These are phyloP conservation scores for Egretta garzetta DNA, from an alignment of 2,113 vertebrate species.

Conservation along the genomic window DNA sequence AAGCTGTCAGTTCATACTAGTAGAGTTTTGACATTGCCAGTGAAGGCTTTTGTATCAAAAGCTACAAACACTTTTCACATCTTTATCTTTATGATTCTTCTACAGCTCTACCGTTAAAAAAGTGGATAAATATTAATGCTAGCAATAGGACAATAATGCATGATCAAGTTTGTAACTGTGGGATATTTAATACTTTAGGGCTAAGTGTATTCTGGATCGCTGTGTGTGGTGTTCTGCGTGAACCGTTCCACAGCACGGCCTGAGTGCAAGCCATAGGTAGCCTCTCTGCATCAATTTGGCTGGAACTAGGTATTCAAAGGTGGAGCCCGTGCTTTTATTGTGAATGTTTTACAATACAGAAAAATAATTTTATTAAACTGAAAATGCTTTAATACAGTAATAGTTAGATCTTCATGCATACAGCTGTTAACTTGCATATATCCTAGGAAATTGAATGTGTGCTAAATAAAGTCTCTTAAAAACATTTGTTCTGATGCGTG, in stretches of 20 bases:
- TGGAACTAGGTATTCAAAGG: neutral
- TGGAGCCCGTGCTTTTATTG: neutral
- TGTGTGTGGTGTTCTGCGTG: neutral
- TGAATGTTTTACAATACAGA: neutral
- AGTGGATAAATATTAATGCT: neutral
- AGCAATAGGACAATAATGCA: neutral
- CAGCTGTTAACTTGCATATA: neutral
- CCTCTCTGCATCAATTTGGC: neutral
- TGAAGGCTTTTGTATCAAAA: neutral
- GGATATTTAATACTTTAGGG: neutral
- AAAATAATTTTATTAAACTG: neutral
- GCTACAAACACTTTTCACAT: neutral
- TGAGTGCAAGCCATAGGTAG: neutral
- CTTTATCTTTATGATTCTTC: neutral
- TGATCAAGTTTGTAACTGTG: neutral
- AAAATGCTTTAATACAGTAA: neutral
- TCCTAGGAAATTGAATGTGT: neutral
- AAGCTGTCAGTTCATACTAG: neutral
- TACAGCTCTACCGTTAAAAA: neutral
- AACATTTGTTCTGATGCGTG: neutral
- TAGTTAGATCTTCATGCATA: neutral
- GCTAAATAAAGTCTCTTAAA: neutral
- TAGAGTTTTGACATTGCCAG: neutral
- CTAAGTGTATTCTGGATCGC: neutral
- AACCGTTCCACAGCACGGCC: rapidly evolving